Conservation (phyloP, 2,113 vertebrate genomes). For the Todiramphus chloris region DNA sequence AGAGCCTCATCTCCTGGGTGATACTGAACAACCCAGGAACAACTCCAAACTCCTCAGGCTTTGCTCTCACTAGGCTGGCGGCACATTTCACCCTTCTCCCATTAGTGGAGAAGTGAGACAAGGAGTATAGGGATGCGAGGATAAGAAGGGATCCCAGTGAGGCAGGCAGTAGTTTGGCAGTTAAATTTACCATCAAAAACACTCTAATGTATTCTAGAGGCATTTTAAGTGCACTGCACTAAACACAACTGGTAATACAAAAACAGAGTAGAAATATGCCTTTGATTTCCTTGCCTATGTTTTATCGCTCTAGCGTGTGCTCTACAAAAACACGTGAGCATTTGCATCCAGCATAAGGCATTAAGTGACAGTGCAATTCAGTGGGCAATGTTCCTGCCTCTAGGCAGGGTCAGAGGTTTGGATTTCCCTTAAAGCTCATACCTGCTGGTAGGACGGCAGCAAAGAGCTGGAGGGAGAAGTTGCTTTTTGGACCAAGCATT, state of each 20-base stretch:
- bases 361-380: neutral
- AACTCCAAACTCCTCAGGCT: conserved; percentile 14
- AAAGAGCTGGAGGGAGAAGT: neutral
- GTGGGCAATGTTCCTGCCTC: conserved; percentile 13
- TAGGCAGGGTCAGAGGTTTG: neutral
- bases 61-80: neutral
- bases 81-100: neutral
- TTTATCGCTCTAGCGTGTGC: conserved; percentile 15
- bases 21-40: neutral
- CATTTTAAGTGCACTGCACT: conserved; percentile 53
- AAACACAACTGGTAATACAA: conserved; percentile 45
- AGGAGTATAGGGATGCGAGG: neutral
- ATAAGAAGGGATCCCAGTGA: conserved; percentile 24
- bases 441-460: neutral
- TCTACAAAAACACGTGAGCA: conserved; percentile 32
- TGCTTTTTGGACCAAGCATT: conserved; percentile 29
- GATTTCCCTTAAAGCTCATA: conserved; percentile 15
- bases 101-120: conserved; percentile 19
- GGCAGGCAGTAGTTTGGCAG: conserved; percentile 19
- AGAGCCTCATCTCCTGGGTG: neutral
- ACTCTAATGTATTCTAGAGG: conserved; percentile 29
- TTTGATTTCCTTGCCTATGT: conserved; percentile 52
- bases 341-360: conserved; percentile 28
- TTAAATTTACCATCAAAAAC: conserved; percentile 52
- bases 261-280: conserved; percentile 27